Base-by-base conservation (phyloP, 2,888 invertebrate species). In the Drosophila phalerata region DNA sequence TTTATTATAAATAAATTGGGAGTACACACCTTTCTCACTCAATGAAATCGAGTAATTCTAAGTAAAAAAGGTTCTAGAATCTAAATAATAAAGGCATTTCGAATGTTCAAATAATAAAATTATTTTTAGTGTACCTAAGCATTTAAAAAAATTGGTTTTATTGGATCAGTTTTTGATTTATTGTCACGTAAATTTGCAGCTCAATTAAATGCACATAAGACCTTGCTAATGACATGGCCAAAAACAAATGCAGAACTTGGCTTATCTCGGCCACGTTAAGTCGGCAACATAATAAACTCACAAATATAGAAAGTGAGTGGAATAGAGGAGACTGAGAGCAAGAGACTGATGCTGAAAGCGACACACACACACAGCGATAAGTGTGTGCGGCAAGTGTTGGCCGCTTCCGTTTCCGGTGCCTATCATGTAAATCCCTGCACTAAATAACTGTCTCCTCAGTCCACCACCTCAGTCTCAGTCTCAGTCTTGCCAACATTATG, bases 381-480 rank as follows among this genome's bases (percentile, higher is more conserved):
- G n/a, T n/a, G 47, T 17, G 47, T 38, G 40, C 65, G 65, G 55
- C 67, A 78, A 81, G 82, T 81, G 85, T 71, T 80, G 75, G 78
- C 68, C 68, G 73, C 83, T 78, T 88, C 88, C 83, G 77, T 67
- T 88, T 85, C 88, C 81, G 81, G 51, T 69, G 85, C 82, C 62
- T 88, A 84, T 83, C 84, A 62, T 30, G 56, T 61, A 78, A 84
- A 88, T 80, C 88, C 84, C 86, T 69, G 71, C 76, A 85, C 84
- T 84, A 88, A 84, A 88, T 88, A 85, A 85, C 76, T 86, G 86
- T 70, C 82, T 52, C 42, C 10, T 45, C 45, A 52, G 37, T 56
- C 55, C 51, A 43, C 13, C 45, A 13, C 34, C 17, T 11, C 40
- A n/a, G n/a, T 37, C 37, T 11, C 40, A n/a, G n/a, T 37, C 37